These are phyloP conservation scores for Philypnodon macrostomus DNA, from an alignment of 2,797 vertebrate species.

Conservation along the genomic window DNA sequence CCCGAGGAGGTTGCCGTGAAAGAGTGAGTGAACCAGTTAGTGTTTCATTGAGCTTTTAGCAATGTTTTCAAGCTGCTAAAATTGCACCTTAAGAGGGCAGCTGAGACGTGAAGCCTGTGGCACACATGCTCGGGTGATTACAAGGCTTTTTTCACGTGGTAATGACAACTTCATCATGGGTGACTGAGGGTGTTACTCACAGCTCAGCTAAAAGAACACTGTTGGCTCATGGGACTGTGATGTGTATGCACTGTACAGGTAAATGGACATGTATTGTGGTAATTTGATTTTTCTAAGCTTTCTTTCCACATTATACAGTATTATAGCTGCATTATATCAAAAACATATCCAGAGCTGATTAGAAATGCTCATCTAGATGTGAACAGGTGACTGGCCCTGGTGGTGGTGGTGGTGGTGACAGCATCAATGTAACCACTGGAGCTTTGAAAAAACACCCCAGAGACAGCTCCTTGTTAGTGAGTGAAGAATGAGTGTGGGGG, in stretches of 20 bases:
- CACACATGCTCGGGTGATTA: conserved; percentile 45
- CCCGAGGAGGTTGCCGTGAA: conserved; percentile 54
- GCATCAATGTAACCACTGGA: conserved; percentile 38
- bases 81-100: conserved; percentile 33
- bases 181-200: conserved; percentile 38
- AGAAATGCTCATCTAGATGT: too few species aligned
- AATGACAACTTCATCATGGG: conserved; percentile 27
- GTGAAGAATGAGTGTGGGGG: conserved; percentile 10
- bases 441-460: conserved; percentile 38
- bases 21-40: conserved; percentile 47
- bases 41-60: conserved; percentile 55
- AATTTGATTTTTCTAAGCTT: too few species aligned
- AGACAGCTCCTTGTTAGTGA: conserved; percentile 42
- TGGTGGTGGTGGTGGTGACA: neutral
- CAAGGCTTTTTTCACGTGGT: conserved; percentile 23
- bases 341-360: too few species aligned
- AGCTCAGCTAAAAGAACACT: conserved; percentile 35
- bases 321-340: too few species aligned
- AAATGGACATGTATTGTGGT: too few species aligned
- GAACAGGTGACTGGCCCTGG: conserved; percentile 20
- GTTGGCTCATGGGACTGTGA: conserved; percentile 31
- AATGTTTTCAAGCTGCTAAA: conserved; percentile 49
- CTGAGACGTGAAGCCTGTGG: conserved; percentile 26
- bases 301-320: too few species aligned
- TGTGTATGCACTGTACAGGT: conserved; percentile 26